Base-by-base conservation (phyloP, 2,888 invertebrate species). In the Venustoraphidia nigricollis region DNA sequence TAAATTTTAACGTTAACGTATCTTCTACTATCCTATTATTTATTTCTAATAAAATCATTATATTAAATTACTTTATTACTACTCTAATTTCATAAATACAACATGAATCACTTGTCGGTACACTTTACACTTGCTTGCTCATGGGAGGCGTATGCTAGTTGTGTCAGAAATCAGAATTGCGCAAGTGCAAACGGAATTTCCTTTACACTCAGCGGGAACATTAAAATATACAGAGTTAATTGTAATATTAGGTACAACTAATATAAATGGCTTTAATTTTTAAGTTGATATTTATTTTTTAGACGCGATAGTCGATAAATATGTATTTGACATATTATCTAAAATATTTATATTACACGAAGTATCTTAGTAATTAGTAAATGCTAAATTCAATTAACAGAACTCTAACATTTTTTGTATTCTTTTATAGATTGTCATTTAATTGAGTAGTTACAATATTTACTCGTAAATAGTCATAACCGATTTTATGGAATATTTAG, bases 11-110 rank as follows among this genome's bases (percentile, higher is more conserved):
- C 64, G 85, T 81, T 66, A 97, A 76, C 52, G 95, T 92, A 72
- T 98, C 97, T 76, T 95, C 94, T 62, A 98, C 86, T 73, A 97
- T 94, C 71, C 95, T 86, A 77, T 98, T 98, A 76, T 96, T 92
- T 75, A 95, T 94, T 82, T 98, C 97, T 68, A 98, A 79, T 69
- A 94, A 79, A 79, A 94, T 93, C 93, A 93, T 93, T 62, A 62
- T 73, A 59, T 62, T 73, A 59, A 57, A 48, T 52, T 42, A 48
- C 42, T 48, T 46, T 45, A 48, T 43, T 47, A 42, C 50, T 49
- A 46, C 44, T 39, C 38, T 45, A 38, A 43, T 50, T 46, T 48
- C 48, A 53, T 51, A 48, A 50, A 50, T 51, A 36, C 45, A 41
- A 49, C 50, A 51, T 52, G 45, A 47, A 53, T 50, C 46, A 46